Conservation (phyloP, 2,797 vertebrate genomes). For the Tamandua tetradactyla region DNA sequence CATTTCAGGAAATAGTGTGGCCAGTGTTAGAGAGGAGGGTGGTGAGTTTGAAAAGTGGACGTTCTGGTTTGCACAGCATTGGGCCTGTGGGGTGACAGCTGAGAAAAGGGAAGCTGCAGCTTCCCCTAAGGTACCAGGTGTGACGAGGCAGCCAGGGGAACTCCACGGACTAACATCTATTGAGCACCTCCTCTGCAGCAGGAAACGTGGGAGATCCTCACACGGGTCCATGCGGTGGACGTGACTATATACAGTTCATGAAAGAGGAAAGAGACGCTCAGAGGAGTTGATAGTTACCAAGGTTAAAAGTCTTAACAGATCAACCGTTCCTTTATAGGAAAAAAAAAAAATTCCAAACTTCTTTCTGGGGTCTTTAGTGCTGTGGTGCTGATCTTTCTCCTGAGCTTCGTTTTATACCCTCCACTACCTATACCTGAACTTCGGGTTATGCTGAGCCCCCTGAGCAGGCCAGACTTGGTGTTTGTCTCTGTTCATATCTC, state of each 20-base stretch:
- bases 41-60: background rate
- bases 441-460: background rate
- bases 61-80: background rate
- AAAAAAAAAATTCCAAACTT: background rate
- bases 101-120: background rate
- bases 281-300: background rate
- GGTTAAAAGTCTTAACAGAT: background rate
- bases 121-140: background rate
- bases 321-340: background rate
- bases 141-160: background rate
- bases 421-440: background rate
- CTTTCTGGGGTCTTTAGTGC: background rate
- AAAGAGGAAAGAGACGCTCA: background rate
- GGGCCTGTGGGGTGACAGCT: background rate
- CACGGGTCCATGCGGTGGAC: fast-evolving
- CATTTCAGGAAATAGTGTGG: background rate
- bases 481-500: background rate
- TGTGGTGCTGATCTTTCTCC: background rate
- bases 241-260: background rate
- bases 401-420: background rate
- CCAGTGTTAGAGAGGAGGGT: background rate
- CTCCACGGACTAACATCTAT: fast-evolving
- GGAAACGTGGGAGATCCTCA: background rate
- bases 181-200: no score
- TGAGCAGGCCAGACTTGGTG: background rate